Base-by-base conservation (phyloP, 2,113 vertebrate genomes). In the Tor tambroides region DNA sequence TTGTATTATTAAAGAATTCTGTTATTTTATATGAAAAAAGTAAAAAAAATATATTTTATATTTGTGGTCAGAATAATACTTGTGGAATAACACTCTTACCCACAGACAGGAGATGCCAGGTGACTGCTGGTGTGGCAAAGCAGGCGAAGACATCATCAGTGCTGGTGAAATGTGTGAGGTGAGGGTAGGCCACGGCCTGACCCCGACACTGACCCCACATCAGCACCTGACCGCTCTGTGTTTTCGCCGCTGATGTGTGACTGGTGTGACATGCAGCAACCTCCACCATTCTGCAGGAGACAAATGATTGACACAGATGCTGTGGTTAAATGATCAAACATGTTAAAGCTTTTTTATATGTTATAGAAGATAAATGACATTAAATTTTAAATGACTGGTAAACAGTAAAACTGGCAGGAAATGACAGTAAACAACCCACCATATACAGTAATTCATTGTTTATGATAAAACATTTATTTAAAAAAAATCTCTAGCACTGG, bases 141-240 rank as follows among this genome's bases (percentile, higher is more conserved):
- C 97, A 98, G 75, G 97, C 97, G 12, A 98, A 98, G 56, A 98
- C 97, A 0, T 98, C 97, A 0, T 98, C 97, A 0, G 97, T 97
- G 95, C 93, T 94, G 93, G 94, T 92, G 88, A 98, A 98, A 89
- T 98, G 96, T 0, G 97, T 97, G 94, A 97, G 94, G 91, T 97
- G 96, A 30, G 97, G 97, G 80, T 94, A 89, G 87, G 94, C 94
- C 28, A 98, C 94, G 0, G 96, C 96, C 89, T 98, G 97, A 14
- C 97, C 97, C 0, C 97, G 96, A 91, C 96, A 96, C 85, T 98
- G 98, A 85, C 98, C 98, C 98, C 98, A 99, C 98, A 99, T 99
- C 92, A 96, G 96, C 83, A 99, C 96, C 91, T 98, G 96, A 0
- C 98, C 98, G 0, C 97, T 96, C 93, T 99, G 98, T 0, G 96